A percentile compares a stretch with the other conserved stretches of the same genome.
Conservation (phyloP, 2,113 vertebrate genomes). For the Chaetodon trifascialis region DNA sequence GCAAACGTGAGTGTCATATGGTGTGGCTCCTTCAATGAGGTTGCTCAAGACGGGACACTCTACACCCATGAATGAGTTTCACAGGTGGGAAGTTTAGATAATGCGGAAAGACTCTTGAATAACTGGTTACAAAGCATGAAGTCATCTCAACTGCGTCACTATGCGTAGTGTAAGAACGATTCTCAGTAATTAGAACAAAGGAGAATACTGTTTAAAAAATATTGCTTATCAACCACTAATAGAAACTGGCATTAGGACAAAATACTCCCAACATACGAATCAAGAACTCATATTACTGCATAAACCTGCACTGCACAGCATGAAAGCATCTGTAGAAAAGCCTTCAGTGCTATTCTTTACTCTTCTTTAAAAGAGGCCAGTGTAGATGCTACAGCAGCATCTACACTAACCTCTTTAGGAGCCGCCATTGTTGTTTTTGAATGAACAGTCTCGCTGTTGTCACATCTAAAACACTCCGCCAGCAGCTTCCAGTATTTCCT, state of each 20-base stretch:
- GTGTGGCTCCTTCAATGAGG: slow-evolving; percentile 38
- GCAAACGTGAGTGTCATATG: slow-evolving; percentile 50
- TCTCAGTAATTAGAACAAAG: background rate
- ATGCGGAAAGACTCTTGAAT: slow-evolving; percentile 44
- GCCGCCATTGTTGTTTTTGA: too few relatives aligned
- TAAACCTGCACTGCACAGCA: background rate
- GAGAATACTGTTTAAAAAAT: background rate
- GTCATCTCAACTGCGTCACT: slow-evolving; percentile 22
- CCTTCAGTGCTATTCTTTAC: background rate
- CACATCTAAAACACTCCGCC: too few relatives aligned
- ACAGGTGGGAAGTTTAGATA: slow-evolving; percentile 43
- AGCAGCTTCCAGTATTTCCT: too few relatives aligned
- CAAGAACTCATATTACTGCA: background rate
- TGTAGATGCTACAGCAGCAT: too few relatives aligned
- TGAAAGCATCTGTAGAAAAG: background rate
- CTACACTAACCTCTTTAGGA: too few relatives aligned
- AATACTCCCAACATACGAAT: background rate
- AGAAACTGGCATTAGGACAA: background rate
- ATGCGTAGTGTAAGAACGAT: slow-evolving; percentile 1
- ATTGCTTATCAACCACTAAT: background rate
- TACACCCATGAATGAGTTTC: slow-evolving; percentile 54
- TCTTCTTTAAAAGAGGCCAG: background rate
- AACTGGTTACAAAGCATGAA: slow-evolving; percentile 59
- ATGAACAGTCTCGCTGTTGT: too few relatives aligned
- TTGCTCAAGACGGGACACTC: slow-evolving; percentile 57